Base-by-base conservation (phyloP, 2,888 invertebrate species). In the Vanessa cardui region DNA sequence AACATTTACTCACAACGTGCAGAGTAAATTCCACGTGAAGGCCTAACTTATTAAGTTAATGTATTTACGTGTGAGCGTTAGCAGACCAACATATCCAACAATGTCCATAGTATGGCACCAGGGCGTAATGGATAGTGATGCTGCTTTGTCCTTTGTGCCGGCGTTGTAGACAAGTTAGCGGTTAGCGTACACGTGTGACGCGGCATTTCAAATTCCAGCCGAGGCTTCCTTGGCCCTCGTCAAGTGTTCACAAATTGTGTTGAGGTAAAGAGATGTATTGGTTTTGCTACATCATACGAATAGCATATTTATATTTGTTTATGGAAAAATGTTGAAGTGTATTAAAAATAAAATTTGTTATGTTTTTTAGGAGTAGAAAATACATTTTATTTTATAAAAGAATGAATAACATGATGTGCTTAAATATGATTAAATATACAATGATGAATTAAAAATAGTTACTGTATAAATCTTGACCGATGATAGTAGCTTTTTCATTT, bases 161-260 rank as follows among this genome's bases (percentile, higher is more conserved):
- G 66, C 64, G 66, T 69, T 72, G 73, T 52, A 70, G 74, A 73
- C 73, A 74, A 73, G 74, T 73, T 75, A 71, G 77, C 64, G 76
- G 75, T 77, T 73, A 64, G 56, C 64, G 62, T 68, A 73, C 72
- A 70, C 69, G 70, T 73, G 68, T 72, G 66, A 74, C 72, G 69
- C 70, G 61, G 54, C 65, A 69, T 73, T 70, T 67, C 67, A 58
- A 69, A 75, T 72, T 70, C 70, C 66, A 67, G 62, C 58, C 64
- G 54, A 54, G 64, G 58, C 66, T 69, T 62, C 62, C 67, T 46
- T 50, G 61, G 66, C 69, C 68, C 66, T 68, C 56, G 66, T 70
- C 68, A 69, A 66, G 56, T 50, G 54, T 60, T 58, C 58, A 39
- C 39, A 31, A 56, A 21, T 62, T 62, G 47, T 61, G 45, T 44